Evolutionary conservation across 2,113 vertebrate genomes (phyloP), one percentile per base, ranked within the genome.

Genomic region (Microcebus ravelobensis): DNA sequence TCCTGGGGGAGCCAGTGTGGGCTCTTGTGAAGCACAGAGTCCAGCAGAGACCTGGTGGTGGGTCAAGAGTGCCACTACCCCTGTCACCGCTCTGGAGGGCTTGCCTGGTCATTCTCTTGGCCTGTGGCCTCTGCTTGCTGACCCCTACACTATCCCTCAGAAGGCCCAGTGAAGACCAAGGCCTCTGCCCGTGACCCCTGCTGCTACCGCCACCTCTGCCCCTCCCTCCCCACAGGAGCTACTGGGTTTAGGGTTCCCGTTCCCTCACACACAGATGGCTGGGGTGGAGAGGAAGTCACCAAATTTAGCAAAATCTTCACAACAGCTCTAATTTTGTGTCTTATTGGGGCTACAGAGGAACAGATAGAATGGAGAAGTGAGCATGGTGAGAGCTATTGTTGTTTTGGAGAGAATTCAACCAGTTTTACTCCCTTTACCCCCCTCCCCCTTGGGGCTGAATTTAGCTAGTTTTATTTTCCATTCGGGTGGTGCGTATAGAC

Each of bases 281-380:
- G 5, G 73, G 6, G 61, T 5, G 3, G 14, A 48, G 36, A 50
- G 34, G 59, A 45, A 74, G 59, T 45, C 80, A 63, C 45, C 57
- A 92, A 13, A 57, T 95, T 83, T 59, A 80, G 95, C 65, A 70
- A 93, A 91, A 91, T 83, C 74, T 87, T 95, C 70, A 57, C 68
- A 63, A 52, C 21, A 34, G 68, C 80, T 95, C 80, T 42, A 39
- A 52, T 87, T 63, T 81, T 2, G 29, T 71, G 79, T 25, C 11
- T 83, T 90, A 34, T 13, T 45, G 84, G 91, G 89, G 73, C 39
- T 3, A 8, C 45, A 34, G 80, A 52, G 68, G 63, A 55, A 36
- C 61, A 42, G 80, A 67, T 23, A 73, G 61, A 77, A 13, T 34
- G 94, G 63, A 4, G 15, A 65, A 23, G 65, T 29, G 14, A 68